Evolutionary conservation across 2,888 invertebrate species (phyloP), one percentile per base, ranked within the genome.

Genomic region (Theretra japonica): DNA sequence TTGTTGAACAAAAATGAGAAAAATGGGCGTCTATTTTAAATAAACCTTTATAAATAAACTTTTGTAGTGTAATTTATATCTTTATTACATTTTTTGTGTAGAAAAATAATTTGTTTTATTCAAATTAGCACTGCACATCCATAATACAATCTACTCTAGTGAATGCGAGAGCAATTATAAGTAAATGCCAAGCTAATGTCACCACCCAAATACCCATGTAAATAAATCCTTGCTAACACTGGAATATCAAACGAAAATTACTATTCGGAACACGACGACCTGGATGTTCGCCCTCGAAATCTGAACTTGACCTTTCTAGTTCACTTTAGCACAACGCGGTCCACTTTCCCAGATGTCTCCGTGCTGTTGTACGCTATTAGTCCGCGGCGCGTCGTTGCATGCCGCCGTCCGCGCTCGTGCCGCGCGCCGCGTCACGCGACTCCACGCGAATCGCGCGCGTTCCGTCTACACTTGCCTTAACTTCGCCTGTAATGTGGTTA

Each of bases 261-360:
- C 60, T 53, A 69, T 56, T 53, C 50, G 5, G 19, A 19, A 28
- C n/a, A 53, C 60, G 74, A 74, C 50, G 71, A 80, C 78, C 80
- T 80, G 79, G 82, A 79, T 82, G 77, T 79, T 74, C 77, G 81
- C 76, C 81, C 82, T 82, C 80, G 79, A 79, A 76, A 71, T 74
- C 79, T 90, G 91, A 91, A 90, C 92, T 93, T 93, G 92, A 92
- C 92, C 92, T 91, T 91, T 84, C 72, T 86, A 87, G 85, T 73
- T 82, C 79, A 73, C 73, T 89, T 74, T 76, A 74, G 88, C 82
- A 86, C 82, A 74, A 70, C 73, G 73, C 83, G 86, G 79, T 84
- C 89, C 88, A 86, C 83, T 84, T 80, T 82, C 84, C 82, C 85
- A 85, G 85, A 83, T 83, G 84, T 79, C 77, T 74, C 78, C 76